Evolutionary conservation across 2,888 invertebrate species (phyloP), one percentile per base, ranked within the genome.

Genomic region (Ditula angustiorana): DNA sequence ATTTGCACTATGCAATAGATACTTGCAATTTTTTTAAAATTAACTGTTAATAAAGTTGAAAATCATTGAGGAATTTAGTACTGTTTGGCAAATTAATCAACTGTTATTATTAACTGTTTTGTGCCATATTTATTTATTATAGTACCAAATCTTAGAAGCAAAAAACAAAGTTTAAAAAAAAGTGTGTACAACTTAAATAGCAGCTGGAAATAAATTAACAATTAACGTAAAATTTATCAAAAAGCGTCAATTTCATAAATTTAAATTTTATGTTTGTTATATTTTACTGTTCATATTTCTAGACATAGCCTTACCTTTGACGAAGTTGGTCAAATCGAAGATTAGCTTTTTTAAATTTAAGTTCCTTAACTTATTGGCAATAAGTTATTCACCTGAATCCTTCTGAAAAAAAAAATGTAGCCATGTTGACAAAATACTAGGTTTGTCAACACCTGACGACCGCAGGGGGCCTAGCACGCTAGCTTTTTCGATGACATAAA

Each of bases 41-140:
- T n/a, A n/a, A n/a, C n/a, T n/a, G n/a, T n/a, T n/a, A n/a, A n/a
- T n/a, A n/a, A n/a, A n/a, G n/a, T n/a, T n/a, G n/a, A n/a, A n/a
- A n/a, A n/a, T n/a, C n/a, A n/a, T n/a, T n/a, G n/a, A n/a, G n/a
- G n/a, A n/a, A n/a, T n/a, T n/a, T n/a, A n/a, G n/a, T n/a, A n/a
- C n/a, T n/a, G n/a, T n/a, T n/a, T n/a, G n/a, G n/a, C n/a, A n/a
- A n/a, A n/a, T n/a, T n/a, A n/a, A n/a, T n/a, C n/a, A n/a, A n/a
- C n/a, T n/a, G n/a, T n/a, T n/a, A n/a, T n/a, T n/a, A n/a, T n/a
- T n/a, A n/a, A n/a, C n/a, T 11, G 28, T 50, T n/a, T 2, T 44
- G 60, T 53, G 60, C 60, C 60, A 60, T 60, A 60, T 21, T 52
- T 60, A 60, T 21, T 52, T n/a, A 21, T 13, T 33, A n/a, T 33